Base-by-base conservation (phyloP, 1,140 invertebrate genomes). In the Hylaeus anthracinus region DNA sequence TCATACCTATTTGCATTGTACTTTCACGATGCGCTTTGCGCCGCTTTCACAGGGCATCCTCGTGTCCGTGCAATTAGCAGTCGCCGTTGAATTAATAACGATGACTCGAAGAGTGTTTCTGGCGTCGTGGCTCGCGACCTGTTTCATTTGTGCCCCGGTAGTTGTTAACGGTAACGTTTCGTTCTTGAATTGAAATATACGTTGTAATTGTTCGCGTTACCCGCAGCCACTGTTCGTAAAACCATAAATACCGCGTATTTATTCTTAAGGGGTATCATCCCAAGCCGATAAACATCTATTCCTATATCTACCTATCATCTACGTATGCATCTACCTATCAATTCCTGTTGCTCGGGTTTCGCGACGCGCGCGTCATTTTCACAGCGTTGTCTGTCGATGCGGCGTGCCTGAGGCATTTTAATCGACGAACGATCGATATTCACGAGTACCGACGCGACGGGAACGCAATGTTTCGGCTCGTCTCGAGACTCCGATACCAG, bases 341-440 rank as follows among this genome's bases (percentile, higher is more conserved):
- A 26, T 26, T 26, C 26, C 26, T 26, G 26, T 26, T 26, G 26
- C 26, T 26, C 26, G 26, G 26, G 26, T 26, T 26, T 26, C 26
- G 9, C 8, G 10, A 14, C 14, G 14, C 12, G 41, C 63, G 10
- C 41, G 41, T 66, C 43, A 48, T 48, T 66, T 65, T 37, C 37
- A 8, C 51, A 9, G 74, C 1, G 9, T 15, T 55, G 39, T 45
- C 6, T 51, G 41, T 39, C 10, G 14, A 2, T 69, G 53, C 60
- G 37, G 51, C 55, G 56, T 43, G 69, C 70, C 70, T 64, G 64
- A 45, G 74, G 79, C 65, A 75, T 83, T 86, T 82, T 86, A 83
- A 86, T 86, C 84, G 84, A 9, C 14, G 26, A 12, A 9, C 71
- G 67, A 85, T 88, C 82, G 81, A 88, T 88, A 87, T 87, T 87